phyloP scores from a whole-genome alignment of 2,797 vertebrate species.

The Podarcis siculus region DNA sequence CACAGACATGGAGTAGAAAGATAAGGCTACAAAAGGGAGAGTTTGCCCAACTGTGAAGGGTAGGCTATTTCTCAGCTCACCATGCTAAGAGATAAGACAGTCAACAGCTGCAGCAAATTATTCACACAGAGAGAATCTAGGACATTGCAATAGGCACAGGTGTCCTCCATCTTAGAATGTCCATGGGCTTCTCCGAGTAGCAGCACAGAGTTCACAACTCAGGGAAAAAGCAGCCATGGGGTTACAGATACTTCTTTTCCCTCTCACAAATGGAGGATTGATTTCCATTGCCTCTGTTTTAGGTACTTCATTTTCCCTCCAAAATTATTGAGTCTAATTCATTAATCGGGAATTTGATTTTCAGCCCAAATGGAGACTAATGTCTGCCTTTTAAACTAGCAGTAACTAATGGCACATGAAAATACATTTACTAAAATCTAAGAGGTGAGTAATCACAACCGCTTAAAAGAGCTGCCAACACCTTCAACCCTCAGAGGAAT shows the following conservation, averaged over 20 bases:
- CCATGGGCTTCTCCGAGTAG: background rate
- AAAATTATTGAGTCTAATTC: constrained; percentile 25
- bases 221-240: background rate
- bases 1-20: background rate
- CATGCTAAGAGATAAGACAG: constrained; percentile 20
- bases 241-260: background rate
- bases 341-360: constrained; percentile 38
- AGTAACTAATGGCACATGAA: constrained; percentile 22
- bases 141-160: background rate
- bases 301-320: background rate
- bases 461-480: constrained; percentile 22
- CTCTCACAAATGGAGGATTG: background rate
- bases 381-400: constrained; percentile 4
- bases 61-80: background rate
- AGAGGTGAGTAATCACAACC: constrained; percentile 12
- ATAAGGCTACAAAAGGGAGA: constrained; percentile 11
- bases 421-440: constrained; percentile 23
- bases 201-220: background rate
- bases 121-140: rapidly evolving
- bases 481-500: constrained; percentile 12
- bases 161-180: background rate
- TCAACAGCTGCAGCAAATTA: constrained; percentile 9
- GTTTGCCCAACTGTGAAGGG: background rate
- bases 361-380: constrained; percentile 21
- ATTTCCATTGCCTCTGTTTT: background rate